phyloP scores from a whole-genome alignment of 2,113 vertebrate genomes.

The Rhinolophus sinicus region DNA sequence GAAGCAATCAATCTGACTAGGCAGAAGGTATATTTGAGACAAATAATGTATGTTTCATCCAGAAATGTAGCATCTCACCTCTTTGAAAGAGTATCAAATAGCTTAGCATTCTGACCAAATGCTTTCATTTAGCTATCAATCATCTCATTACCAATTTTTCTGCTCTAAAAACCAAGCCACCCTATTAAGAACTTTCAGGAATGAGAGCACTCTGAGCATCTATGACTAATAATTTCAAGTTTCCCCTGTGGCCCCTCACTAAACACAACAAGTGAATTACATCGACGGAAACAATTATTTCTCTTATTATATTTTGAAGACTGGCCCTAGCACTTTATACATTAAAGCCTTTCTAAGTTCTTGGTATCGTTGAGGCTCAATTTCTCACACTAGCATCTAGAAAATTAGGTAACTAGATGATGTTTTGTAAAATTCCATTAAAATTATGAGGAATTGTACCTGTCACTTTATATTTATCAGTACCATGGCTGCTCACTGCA shows the following conservation, averaged over 20 bases:
- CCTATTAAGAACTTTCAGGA: conserved; percentile 49
- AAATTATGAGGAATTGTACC: background rate
- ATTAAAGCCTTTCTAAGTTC: background rate
- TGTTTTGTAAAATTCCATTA: background rate
- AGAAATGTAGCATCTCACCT: conserved; percentile 48
- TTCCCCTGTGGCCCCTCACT: background rate
- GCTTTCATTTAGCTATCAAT: conserved; percentile 56
- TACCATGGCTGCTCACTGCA: background rate
- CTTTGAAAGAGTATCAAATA: conserved; percentile 45
- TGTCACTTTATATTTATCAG: background rate
- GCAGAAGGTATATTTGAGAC: background rate
- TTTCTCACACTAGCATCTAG: background rate
- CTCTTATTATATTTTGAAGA: background rate
- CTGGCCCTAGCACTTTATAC: background rate
- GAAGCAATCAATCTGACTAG: background rate
- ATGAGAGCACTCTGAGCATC: background rate
- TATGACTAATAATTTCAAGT: background rate
- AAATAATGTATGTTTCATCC: conserved; percentile 50
- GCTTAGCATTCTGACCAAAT: conserved; percentile 66
- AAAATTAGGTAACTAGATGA: background rate
- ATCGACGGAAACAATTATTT: background rate
- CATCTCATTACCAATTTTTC: conserved; percentile 66
- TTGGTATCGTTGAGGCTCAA: background rate
- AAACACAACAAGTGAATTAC: background rate
- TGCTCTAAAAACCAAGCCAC: conserved; percentile 50